These are phyloP conservation scores for Isoperla grammatica DNA, from an alignment of 2,888 invertebrate genomes.

Conservation along the genomic window DNA sequence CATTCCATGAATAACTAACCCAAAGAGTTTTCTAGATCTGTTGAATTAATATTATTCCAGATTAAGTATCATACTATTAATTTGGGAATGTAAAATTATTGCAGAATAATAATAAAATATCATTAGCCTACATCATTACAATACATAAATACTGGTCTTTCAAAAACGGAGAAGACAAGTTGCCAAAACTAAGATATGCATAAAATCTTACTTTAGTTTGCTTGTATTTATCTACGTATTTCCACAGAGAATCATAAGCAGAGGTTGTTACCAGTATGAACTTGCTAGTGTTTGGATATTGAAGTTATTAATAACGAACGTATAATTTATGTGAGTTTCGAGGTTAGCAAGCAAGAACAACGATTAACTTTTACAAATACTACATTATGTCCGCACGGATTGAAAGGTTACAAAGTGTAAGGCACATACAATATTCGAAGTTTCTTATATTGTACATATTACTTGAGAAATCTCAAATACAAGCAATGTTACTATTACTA, in stretches of 20 bases:
- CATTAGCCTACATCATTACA: not conserved
- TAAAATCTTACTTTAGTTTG: too few species aligned
- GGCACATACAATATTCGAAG: slow-evolving; percentile 13
- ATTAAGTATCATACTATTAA: not conserved
- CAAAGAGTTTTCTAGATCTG: too few species aligned
- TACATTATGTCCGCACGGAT: not conserved
- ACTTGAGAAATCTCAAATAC: not conserved
- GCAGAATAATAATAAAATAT: not conserved
- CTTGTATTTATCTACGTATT: too few species aligned
- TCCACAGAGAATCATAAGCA: too few species aligned
- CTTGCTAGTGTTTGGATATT: too few species aligned
- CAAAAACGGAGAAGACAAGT: not conserved
- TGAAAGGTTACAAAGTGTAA: slow-evolving; percentile 1
- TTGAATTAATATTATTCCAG: too few species aligned
- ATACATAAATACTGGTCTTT: not conserved
- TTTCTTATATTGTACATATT: slow-evolving; percentile 4
- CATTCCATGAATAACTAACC: too few species aligned
- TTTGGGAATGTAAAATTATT: slow-evolving; percentile 8
- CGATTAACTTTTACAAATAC: not conserved
- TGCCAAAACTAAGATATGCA: not conserved
- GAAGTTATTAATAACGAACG: too few species aligned
- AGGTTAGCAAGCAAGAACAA: too few species aligned
- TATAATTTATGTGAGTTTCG: too few species aligned
- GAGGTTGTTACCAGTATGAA: too few species aligned
- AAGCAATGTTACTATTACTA: not conserved